Evolutionary conservation across 2,888 invertebrate species (phyloP), one percentile per base, ranked within the genome.

Genomic region (Nomada flava): DNA sequence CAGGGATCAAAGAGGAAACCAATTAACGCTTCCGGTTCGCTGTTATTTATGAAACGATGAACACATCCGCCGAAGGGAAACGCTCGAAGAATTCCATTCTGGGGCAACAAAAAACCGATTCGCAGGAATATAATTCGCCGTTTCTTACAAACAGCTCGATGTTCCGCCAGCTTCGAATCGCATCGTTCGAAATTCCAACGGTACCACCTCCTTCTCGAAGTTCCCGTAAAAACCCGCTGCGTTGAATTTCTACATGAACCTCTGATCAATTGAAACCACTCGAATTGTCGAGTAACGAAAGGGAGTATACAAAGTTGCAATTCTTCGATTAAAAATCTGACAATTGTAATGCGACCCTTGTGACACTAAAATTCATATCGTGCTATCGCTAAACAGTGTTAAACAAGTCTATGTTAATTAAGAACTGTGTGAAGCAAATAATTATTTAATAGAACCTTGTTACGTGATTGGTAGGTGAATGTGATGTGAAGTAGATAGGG

Each of bases 111-210:
- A 47, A 23, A 23, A 18, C 7, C 36, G 26, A 18, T 44, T 26
- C 15, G 18, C 18, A 26, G 47, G 18, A 15, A 52, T 10, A 65
- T 29, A 65, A 65, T 65, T 65, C 63, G 52, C 23, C 20, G 7
- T 36, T 53, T 65, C 29, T 52, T 65, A 36, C 52, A n/a, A n/a
- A n/a, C 11, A 5, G 52, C 29, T 29, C 29, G 50, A 4, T 23
- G 50, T 26, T 29, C 36, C 36, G 15, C 13, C 36, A n/a, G 52
- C 13, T 53, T 13, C 42, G 53, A 55, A 52, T 53, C 67, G 4
- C 55, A 23, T 23, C 55, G 23, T 23, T 68, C 42, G 42, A 44
- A 68, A 68, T 68, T 68, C 42, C 42, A 53, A 52, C 53, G 36
- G 29, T 47, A 44, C 63, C 44, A 29, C n/a, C n/a, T 26, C 20